These are phyloP conservation scores for Sparus aurata DNA, from an alignment of 2,797 vertebrate genomes.

Conservation along the genomic window DNA sequence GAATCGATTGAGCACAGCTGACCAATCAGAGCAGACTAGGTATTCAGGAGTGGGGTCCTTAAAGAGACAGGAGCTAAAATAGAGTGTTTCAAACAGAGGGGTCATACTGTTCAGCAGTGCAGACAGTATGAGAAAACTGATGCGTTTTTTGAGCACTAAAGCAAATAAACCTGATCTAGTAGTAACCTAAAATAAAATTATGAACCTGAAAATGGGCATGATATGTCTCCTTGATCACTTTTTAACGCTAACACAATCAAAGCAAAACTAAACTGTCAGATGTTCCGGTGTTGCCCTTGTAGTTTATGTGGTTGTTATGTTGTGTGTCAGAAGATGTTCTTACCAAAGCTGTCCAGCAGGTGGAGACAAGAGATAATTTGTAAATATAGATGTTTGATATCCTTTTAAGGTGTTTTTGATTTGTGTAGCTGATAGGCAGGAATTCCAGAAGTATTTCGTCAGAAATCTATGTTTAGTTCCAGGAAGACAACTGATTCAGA, in stretches of 20 bases:
- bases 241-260: not conserved
- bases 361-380: slow-evolving; percentile 48
- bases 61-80: no score
- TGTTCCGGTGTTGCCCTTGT: not conserved
- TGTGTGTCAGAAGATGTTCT: not conserved
- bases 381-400: not conserved
- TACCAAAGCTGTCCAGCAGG: slow-evolving; percentile 64
- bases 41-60: no score
- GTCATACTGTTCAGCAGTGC: no score
- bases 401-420: slow-evolving; percentile 6
- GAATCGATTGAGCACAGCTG: no score
- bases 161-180: no score
- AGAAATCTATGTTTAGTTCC: not conserved
- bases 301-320: not conserved
- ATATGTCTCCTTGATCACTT: not conserved
- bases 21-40: no score
- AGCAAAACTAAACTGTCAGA: not conserved
- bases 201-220: no score
- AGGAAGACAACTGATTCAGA: slow-evolving; percentile 2
- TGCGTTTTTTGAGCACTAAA: no score
- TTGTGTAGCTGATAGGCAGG: not conserved
- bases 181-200: no score
- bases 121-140: no score
- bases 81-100: no score
- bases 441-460: not conserved